Evolutionary conservation across 2,888 invertebrate genomes (phyloP), one percentile per base, ranked within the genome.

Genomic region (Scaptodrosophila latifasciaeformis): DNA sequence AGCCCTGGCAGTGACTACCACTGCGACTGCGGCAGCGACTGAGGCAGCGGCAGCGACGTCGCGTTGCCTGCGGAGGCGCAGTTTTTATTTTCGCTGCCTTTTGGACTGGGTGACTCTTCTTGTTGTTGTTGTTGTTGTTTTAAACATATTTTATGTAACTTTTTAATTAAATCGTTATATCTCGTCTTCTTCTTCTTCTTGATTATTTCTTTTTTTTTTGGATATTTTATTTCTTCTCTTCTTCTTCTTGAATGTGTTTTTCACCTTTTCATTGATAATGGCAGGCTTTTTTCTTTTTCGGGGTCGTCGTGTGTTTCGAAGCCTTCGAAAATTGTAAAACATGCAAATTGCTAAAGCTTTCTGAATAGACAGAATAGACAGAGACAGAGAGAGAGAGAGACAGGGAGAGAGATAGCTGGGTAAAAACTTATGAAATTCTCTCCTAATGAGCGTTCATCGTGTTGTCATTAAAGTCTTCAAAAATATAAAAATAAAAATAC

Each of bases 121-220:
- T 35, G 13, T 35, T 37, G 13, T 37, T 40, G 19, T n/a, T 21
- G 19, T 40, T 40, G 19, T 40, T 21, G n/a, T 19, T 21, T 40
- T 40, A 43, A 59, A 60, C 61, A 61, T 70, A 74, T 76, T 72
- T 76, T 62, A 65, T 72, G 74, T 63, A 76, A 76, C 77, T 72
- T 72, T 72, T 70, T 76, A 72, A 72, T 72, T 72, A 72, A 76
- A 76, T 72, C 77, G 62, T 72, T 76, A 65, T 67, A 59, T 30
- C 18, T 37, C 18, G 15, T 37, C 15, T 15, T 34, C 34, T 34
- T 34, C 15, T 13, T 15, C 34, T 34, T 34, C 15, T 34, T 34
- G 10, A 6, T 13, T 34, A 34, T 34, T n/a, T 34, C 15, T 34
- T 34, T 34, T 13, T 10, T 13, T 0, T 1, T 34, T 34, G n/a